These are phyloP conservation scores for Oryzias celebensis DNA, from an alignment of 2,113 vertebrate genomes.

Conservation along the genomic window DNA sequence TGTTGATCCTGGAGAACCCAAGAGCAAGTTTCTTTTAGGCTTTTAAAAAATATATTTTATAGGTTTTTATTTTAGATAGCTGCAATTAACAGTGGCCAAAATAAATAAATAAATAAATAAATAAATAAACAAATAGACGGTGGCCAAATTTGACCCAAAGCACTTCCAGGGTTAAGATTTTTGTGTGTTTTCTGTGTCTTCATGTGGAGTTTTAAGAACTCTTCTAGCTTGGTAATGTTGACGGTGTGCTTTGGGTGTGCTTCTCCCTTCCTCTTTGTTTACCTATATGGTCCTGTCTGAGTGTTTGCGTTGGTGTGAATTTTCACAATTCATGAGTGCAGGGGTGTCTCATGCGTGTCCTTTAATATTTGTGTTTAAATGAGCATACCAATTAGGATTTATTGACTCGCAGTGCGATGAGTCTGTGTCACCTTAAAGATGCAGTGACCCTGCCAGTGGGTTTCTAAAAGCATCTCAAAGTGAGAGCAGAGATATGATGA, in stretches of 20 bases:
- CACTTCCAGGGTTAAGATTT: no score
- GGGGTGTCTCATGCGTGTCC: constrained; percentile 29
- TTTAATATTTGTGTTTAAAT: constrained; percentile 35
- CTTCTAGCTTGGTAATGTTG: no score
- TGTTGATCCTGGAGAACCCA: no score
- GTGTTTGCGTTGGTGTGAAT: not conserved
- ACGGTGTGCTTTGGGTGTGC: no score
- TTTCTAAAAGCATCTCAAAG: constrained; percentile 45
- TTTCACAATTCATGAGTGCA: no score
- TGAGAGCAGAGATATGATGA: constrained; percentile 46
- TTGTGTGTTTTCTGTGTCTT: not conserved
- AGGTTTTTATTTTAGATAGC: no score
- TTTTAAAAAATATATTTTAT: no score
- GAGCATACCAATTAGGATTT: constrained; percentile 29
- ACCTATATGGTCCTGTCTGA: not conserved
- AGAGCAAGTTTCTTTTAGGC: no score
- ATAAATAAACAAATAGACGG: no score
- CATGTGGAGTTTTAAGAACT: not conserved
- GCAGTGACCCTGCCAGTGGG: constrained; percentile 42
- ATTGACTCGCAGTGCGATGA: constrained; percentile 36
- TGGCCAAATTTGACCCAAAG: no score
- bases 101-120: no score
- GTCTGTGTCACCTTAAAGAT: constrained; percentile 8
- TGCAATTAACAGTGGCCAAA: no score
- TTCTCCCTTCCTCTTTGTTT: not conserved